These are phyloP conservation scores for Polydrusus pterygomalis DNA, from an alignment of 2,888 invertebrate species.

Conservation along the genomic window DNA sequence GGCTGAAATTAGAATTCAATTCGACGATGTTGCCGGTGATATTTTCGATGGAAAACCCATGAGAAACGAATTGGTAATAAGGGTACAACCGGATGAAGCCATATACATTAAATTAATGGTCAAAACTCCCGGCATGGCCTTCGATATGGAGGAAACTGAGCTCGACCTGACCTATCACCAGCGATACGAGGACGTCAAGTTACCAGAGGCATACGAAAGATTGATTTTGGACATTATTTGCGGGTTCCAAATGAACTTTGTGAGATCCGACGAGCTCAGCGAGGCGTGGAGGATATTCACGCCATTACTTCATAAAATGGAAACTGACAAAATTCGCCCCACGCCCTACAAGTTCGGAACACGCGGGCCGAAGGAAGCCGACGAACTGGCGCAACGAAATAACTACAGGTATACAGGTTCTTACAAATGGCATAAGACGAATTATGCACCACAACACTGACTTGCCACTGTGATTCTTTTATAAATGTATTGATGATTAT, in stretches of 20 bases:
- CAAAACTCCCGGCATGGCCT: conserved; percentile 97
- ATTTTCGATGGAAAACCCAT: conserved; percentile 93
- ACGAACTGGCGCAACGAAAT: conserved; percentile 84
- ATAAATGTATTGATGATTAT: too few relatives aligned
- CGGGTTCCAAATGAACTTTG: conserved; percentile 99
- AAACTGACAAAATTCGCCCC: conserved; percentile 83
- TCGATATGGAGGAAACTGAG: conserved; percentile 98
- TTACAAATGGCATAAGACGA: conserved; percentile 72
- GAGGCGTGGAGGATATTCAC: conserved; percentile 99
- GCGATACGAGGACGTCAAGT: conserved; percentile 87
- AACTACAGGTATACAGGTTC: conserved; percentile 97
- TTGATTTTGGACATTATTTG: conserved; percentile 98
- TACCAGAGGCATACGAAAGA: conserved; percentile 98
- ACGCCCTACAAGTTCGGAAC: conserved; percentile 90
- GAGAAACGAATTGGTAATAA: conserved; percentile 97
- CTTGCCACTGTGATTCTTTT: too few relatives aligned
- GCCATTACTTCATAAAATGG: conserved; percentile 91
- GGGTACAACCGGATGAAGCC: conserved; percentile 99
- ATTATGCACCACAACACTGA: too few relatives aligned
- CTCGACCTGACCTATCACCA: conserved; percentile 95
- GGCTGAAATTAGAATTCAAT: conserved; percentile 98
- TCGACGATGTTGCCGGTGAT: conserved; percentile 97
- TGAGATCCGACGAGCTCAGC: conserved; percentile 95
- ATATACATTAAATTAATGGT: conserved; percentile 99
- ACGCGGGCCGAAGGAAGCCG: conserved; percentile 93